Evolutionary conservation across 2,797 vertebrate species (phyloP), one percentile per base, ranked within the genome.

Genomic region (Rhabdomys pumilio): DNA sequence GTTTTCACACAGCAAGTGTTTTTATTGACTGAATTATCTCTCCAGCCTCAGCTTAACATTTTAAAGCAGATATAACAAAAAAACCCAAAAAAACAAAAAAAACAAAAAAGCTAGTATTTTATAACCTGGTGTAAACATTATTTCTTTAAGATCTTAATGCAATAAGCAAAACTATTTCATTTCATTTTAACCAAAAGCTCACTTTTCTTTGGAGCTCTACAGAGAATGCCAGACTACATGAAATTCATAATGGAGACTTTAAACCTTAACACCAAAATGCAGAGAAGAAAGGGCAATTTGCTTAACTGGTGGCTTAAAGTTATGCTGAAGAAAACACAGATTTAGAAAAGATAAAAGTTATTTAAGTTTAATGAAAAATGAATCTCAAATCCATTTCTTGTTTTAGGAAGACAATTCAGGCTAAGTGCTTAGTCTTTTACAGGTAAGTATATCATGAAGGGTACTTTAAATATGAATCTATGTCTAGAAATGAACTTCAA

Each of bases 221-320:
- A 86, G 29, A 93, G 47, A 61, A 24, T 63, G 50, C 38, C 75
- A 89, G 22, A 61, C 6, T 26, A 19, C 47, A 50, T 3, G 14
- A 88, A 82, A 63, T 61, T 92, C 31, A 80, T 53, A 86, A 53
- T 67, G 24, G 2, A 59, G 4, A 69, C 24, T n/a, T 84, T 95
- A 59, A 88, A 89, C 73, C 34, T 84, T 63, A 92, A 41, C 24
- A 22, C 34, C 24, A 84, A 95, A 61, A n/a, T 79, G 41, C 69
- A 57, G 0, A 59, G 1, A 4, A 7, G 24, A 86, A 61, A 73
- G 77, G 20, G 63, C 61, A 96, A 75, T 86, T 67, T 82, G 81
- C 55, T 93, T 96, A 80, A 86, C 26, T 89, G 12, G 84, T 83
- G 31, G 19, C 29, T 96, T 80, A 91, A 95, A 95, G 59, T 90